These are phyloP conservation scores for Drosophila nikananu DNA, from an alignment of 1,140 invertebrate species.

Conservation along the genomic window DNA sequence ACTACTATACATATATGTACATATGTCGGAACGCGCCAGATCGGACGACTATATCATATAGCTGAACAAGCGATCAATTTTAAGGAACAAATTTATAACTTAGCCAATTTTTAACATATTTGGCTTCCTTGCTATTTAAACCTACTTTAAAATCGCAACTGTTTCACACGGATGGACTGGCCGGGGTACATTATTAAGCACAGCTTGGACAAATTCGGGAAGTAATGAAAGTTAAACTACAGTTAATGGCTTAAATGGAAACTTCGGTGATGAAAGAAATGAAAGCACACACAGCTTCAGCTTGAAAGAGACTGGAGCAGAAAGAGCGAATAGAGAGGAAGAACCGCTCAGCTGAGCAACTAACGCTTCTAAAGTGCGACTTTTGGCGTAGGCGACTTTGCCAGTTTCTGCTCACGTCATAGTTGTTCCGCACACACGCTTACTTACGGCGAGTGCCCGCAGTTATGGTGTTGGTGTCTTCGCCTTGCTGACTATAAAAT, in stretches of 20 bases:
- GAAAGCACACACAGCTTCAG: slow-evolving; percentile 37
- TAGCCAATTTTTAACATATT: too few species aligned
- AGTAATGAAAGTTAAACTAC: background rate
- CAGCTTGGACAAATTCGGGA: background rate
- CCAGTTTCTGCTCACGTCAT: slow-evolving; percentile 64
- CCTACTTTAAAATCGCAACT: too few species aligned
- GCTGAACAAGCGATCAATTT: too few species aligned
- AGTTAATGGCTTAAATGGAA: slow-evolving; percentile 13
- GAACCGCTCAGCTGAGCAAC: slow-evolving; percentile 61
- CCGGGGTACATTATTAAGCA: too few species aligned
- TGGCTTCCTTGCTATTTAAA: too few species aligned
- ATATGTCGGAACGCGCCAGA: too few species aligned
- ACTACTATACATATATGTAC: too few species aligned
- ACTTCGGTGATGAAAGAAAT: slow-evolving; percentile 2
- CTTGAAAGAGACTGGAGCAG: slow-evolving; percentile 10
- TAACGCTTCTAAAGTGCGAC: slow-evolving; percentile 71
- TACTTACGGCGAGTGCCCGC: background rate
- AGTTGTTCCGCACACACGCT: background rate
- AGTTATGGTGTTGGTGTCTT: slow-evolving; percentile 44
- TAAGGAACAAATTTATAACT: too few species aligned
- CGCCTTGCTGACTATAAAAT: slow-evolving; percentile 53
- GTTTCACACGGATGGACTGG: too few species aligned
- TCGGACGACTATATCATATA: too few species aligned
- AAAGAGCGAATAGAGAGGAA: background rate
- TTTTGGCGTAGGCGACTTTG: slow-evolving; percentile 61